Evolutionary conservation across 2,888 invertebrate species (phyloP).

Genomic region (Calliscelio sp.): DNA sequence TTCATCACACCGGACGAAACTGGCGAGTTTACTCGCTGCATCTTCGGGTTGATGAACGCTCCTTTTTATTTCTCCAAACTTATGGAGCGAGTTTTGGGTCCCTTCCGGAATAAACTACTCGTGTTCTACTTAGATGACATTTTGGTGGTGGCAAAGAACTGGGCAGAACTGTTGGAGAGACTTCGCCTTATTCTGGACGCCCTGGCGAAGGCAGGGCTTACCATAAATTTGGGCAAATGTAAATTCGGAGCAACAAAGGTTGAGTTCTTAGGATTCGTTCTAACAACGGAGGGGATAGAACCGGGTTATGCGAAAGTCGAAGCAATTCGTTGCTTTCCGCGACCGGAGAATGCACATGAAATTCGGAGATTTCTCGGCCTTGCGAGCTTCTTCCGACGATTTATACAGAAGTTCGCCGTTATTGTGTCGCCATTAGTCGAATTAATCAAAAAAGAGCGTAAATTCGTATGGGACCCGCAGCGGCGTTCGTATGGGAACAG

Average conservation of each 20-base stretch:
- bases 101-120: not conserved
- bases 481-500: not conserved
- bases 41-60: constrained; percentile 79
- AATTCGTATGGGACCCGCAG: no score
- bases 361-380: no score
- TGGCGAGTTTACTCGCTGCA: constrained; percentile 76
- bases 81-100: constrained; percentile 52
- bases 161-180: no score
- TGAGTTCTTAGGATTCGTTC: constrained; percentile 77
- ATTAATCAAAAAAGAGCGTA: no score
- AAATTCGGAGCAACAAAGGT: constrained; percentile 50
- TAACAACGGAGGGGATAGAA: constrained; percentile 63
- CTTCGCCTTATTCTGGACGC: not conserved
- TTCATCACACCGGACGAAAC: constrained; percentile 74
- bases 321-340: constrained; percentile 56
- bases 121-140: no score
- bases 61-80: constrained; percentile 76
- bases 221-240: constrained; percentile 10
- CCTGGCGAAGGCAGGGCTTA: not conserved
- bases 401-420: no score
- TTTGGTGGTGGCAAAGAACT: no score
- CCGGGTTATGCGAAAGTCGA: constrained; percentile 72
- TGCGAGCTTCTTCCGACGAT: no score
- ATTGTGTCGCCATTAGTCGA: no score
- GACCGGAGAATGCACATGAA: no score